Conservation (phyloP, 2,113 vertebrate species). For the Asarcornis scutulata region DNA sequence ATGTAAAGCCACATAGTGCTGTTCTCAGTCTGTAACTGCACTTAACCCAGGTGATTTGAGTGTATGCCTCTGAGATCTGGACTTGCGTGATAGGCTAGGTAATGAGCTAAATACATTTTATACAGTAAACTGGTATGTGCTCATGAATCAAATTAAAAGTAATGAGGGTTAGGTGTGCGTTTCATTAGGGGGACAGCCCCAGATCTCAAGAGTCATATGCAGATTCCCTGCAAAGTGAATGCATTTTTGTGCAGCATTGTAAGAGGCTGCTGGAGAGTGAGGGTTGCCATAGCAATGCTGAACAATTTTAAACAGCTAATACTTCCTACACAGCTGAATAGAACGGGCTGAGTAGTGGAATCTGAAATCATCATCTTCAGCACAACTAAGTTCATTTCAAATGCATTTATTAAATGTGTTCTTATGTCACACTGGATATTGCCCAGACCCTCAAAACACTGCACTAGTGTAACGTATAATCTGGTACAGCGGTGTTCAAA, state of each 20-base stretch:
- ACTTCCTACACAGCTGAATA: conserved; percentile 20
- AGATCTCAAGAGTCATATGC: not conserved
- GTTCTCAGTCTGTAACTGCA: not conserved
- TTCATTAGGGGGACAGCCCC: not conserved
- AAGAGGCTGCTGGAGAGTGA: conserved; percentile 12
- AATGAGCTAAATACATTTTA: not conserved
- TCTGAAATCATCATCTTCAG: not conserved
- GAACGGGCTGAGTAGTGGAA: not conserved
- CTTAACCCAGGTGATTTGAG: not conserved
- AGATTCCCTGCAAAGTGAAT: not conserved
- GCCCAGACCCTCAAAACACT: not conserved
- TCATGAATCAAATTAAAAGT: not conserved
- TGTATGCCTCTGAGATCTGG: not conserved
- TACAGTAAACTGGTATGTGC: not conserved
- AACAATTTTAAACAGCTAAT: conserved; percentile 52
- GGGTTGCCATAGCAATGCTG: conserved; percentile 65
- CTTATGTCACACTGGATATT: not conserved
- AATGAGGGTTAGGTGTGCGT: not conserved
- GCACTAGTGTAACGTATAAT: not conserved
- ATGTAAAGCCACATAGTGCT: not conserved
- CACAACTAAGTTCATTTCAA: not conserved
- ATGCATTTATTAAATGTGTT: conserved; percentile 11
- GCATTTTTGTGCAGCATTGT: not conserved
- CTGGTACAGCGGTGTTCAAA: not conserved
- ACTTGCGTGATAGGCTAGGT: not conserved